Evolutionary conservation across 2,113 vertebrate genomes (phyloP), one percentile per base, ranked within the genome.

Genomic region (Prunella fulvescens): DNA sequence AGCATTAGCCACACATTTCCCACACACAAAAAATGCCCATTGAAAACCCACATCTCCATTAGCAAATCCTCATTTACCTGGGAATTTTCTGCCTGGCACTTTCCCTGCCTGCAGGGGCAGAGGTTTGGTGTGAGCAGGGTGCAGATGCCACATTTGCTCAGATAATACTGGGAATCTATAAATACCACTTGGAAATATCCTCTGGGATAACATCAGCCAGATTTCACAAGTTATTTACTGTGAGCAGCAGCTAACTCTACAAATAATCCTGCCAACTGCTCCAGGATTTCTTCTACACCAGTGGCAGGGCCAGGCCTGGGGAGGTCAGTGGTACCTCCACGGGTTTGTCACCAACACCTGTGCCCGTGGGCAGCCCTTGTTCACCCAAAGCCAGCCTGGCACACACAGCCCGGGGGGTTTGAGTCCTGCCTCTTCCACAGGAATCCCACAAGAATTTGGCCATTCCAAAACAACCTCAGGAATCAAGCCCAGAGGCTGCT

Each of bases 211-310:
- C 90, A 70, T n/a, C 91, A 44, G 78, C 42, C 84, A 77, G 66
- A 88, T 95, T 90, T 91, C 84, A n/a, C 57, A 50, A 93, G 62
- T 95, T 91, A 91, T 93, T 96, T 95, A 92, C 87, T 66, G 58
- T 2, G 16, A 85, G 5, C 78, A 82, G 87, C 91, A 77, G 81
- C 74, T 85, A 89, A 82, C 85, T 82, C 84, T 5, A 35, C 70
- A 73, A 58, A 35, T 85, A 87, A 95, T 66, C 92, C 91, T 45
- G 53, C 66, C 37, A 14, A 50, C 74, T 37, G 81, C 90, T 62
- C 62, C 10, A 14, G 79, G 92, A 76, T 90, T 90, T 60, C 57
- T 33, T 1, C 57, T 25, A 1, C 3, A 12, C 61, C 16, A 3
- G 33, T 0, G 53, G 37, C 47, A 65, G 44, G 20, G 54, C 1